These are phyloP conservation scores for Platycnemis pennipes DNA, from an alignment of 2,888 invertebrate genomes.

Conservation along the genomic window DNA sequence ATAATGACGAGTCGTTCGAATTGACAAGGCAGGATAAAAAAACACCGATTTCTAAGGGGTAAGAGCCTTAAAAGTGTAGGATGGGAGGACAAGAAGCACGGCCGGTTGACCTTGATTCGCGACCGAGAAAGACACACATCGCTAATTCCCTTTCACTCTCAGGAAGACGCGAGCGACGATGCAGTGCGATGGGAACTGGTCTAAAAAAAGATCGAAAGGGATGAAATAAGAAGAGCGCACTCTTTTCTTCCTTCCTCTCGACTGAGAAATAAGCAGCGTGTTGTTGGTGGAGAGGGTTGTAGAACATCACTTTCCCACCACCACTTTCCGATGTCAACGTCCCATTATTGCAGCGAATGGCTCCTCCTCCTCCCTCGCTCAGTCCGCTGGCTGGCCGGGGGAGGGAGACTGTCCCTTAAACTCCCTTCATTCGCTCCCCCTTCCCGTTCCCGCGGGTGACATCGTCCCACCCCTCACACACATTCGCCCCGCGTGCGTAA, in stretches of 20 bases:
- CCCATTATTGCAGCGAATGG: conserved; percentile 4
- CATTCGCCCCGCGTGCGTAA: background rate
- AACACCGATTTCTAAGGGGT: background rate
- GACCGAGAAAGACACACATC: background rate
- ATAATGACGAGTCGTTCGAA: background rate
- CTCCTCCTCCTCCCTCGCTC: background rate
- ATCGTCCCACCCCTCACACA: background rate
- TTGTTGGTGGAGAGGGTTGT: background rate
- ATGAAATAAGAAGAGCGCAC: background rate
- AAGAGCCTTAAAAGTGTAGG: background rate
- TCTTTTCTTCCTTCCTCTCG: conserved; percentile 3
- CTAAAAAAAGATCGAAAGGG: background rate
- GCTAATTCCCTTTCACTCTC: conserved; percentile 32
- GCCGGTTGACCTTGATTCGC: background rate
- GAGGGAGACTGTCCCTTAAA: background rate
- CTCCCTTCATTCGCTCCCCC: background rate
- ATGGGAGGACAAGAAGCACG: background rate
- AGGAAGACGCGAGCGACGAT: background rate
- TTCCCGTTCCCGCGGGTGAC: background rate
- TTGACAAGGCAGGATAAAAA: background rate
- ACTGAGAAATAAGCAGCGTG: background rate
- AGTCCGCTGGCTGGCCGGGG: background rate
- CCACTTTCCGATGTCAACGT: conserved; percentile 2
- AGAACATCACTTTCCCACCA: background rate
- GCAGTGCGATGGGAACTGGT: background rate